These are phyloP conservation scores for Hydractinia symbiolongicarpus DNA, from an alignment of 30 jellyfish, hydroid and myxozoan genomes.

Conservation along the genomic window DNA sequence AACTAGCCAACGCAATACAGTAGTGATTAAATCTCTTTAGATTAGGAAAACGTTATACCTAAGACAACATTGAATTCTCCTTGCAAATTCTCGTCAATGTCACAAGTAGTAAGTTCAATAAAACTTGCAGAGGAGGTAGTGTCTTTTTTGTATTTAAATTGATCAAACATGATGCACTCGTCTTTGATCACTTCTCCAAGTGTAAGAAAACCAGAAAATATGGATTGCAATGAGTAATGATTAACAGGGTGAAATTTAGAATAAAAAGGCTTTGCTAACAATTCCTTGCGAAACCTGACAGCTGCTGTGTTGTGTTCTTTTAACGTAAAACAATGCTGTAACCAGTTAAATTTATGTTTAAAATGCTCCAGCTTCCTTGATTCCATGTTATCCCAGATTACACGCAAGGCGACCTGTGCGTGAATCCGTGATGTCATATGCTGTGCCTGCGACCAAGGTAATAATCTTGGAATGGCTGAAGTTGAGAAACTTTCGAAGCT, in stretches of 20 bases:
- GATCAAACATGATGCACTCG: neutral
- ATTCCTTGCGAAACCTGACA: slow-evolving; percentile 50
- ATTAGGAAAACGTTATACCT: no score
- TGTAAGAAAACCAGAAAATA: slow-evolving; percentile 57
- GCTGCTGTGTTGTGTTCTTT: slow-evolving; percentile 65
- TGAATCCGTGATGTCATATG: slow-evolving; percentile 84
- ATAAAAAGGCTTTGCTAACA: slow-evolving; percentile 41
- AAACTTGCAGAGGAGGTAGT: no score
- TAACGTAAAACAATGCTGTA: slow-evolving; percentile 47
- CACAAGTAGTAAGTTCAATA: no score
- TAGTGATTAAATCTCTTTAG: no score
- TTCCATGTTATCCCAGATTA: slow-evolving; percentile 58
- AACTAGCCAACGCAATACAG: no score
- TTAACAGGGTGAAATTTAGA: slow-evolving; percentile 55
- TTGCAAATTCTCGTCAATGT: no score
- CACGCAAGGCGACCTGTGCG: slow-evolving; percentile 58
- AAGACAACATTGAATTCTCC: no score
- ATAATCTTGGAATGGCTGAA: slow-evolving; percentile 41
- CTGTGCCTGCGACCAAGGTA: slow-evolving; percentile 94
- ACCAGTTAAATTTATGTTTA: slow-evolving; percentile 21
- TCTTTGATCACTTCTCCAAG: slow-evolving; percentile 48
- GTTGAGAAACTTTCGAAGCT: slow-evolving; percentile 49
- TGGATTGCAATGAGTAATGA: slow-evolving; percentile 65
- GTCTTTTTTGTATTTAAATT: no score
- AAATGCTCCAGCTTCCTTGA: slow-evolving; percentile 21